phyloP scores from a whole-genome alignment of 2,888 invertebrate species.

The Luperina testacea region DNA sequence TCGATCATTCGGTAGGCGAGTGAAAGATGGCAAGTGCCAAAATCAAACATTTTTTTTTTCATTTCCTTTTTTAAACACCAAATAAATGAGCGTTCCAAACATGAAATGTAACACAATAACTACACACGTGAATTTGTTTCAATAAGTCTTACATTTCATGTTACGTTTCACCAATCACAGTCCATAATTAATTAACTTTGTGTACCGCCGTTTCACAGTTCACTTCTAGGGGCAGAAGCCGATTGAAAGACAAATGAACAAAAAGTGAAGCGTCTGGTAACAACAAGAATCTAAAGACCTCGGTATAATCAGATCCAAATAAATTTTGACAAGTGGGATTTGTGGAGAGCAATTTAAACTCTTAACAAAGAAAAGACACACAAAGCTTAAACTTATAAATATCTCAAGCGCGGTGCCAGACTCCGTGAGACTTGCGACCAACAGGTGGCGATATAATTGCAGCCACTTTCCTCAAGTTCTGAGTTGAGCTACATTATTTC shows the following conservation, averaged over 20 bases:
- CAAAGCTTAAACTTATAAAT: neutral
- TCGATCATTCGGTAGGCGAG: neutral
- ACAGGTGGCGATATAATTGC: neutral
- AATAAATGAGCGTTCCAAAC: neutral
- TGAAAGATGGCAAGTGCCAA: neutral
- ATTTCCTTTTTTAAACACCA: no score
- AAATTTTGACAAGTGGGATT: neutral
- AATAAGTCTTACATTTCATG: no score
- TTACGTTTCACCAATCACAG: no score
- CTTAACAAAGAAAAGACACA: neutral
- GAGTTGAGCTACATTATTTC: neutral
- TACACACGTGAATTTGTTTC: no score
- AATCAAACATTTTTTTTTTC: neutral
- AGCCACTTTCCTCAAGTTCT: neutral
- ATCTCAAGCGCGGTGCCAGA: neutral
- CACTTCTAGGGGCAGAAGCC: neutral
- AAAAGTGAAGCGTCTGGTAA: neutral
- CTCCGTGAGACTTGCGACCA: neutral
- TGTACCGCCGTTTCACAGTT: neutral
- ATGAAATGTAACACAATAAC: no score
- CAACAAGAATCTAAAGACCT: neutral
- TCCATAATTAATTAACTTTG: neutral
- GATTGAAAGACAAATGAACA: no score
- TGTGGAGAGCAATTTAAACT: neutral
- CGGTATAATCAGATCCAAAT: neutral